phyloP scores from a whole-genome alignment of 2,113 vertebrate genomes.

The Maccullochella peelii region DNA sequence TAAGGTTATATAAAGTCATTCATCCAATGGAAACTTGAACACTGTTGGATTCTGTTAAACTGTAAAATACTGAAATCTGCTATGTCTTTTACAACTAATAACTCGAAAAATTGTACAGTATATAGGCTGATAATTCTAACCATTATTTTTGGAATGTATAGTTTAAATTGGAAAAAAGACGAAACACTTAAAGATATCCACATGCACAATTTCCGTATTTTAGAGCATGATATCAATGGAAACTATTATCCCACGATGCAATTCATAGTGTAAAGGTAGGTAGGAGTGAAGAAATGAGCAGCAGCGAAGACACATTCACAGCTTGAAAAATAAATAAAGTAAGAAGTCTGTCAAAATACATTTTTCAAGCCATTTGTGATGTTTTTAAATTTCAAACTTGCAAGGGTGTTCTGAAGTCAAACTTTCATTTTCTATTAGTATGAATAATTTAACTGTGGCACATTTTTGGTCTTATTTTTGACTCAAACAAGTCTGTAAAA shows the following conservation, averaged over 20 bases:
- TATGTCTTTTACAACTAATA: not conserved
- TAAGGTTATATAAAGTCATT: conserved; percentile 7
- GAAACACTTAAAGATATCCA: not conserved
- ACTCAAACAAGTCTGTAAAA: not conserved
- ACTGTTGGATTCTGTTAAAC: not conserved
- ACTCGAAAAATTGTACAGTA: not conserved
- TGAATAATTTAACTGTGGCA: not conserved
- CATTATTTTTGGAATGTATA: not conserved
- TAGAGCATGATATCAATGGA: not conserved
- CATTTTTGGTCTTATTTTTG: not conserved
- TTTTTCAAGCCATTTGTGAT: not conserved
- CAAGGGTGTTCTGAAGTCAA: not conserved
- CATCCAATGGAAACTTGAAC: not conserved
- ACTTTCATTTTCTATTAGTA: not conserved
- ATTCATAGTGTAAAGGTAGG: too few species aligned
- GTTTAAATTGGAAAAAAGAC: not conserved
- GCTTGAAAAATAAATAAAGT: not conserved
- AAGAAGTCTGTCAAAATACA: not conserved
- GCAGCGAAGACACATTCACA: not conserved
- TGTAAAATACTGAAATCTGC: conserved; percentile 5
- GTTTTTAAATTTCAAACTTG: conserved; percentile 1
- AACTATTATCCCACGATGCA: not conserved
- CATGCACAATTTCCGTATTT: not conserved
- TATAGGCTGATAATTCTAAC: not conserved
- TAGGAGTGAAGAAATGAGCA: not conserved